Conservation (phyloP, 1,140 invertebrate species). For the Drosophila takahashii region DNA sequence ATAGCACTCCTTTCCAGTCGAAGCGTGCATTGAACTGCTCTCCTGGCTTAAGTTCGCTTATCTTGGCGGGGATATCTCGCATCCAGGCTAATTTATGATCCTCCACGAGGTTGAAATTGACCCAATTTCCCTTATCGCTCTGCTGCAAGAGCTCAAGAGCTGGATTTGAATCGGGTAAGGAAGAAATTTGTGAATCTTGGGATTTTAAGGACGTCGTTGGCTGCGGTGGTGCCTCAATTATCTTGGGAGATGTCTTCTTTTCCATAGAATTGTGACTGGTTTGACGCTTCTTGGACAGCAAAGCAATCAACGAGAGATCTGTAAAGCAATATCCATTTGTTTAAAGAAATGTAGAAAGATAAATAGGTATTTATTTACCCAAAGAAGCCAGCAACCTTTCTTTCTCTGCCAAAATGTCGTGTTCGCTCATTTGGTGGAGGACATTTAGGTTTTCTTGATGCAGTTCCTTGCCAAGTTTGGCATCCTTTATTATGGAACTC, state of each 20-base stretch:
- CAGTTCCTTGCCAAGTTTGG: conserved; percentile 87
- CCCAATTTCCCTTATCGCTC: conserved; percentile 89
- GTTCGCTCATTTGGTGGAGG: conserved; percentile 89
- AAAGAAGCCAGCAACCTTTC: conserved; percentile 88
- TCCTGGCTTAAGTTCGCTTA: conserved; percentile 83
- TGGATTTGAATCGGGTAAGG: conserved; percentile 64
- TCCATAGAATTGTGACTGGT: conserved; percentile 10
- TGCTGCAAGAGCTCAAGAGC: conserved; percentile 87
- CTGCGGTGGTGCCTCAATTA: conserved; percentile 12
- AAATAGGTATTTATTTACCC: conserved; percentile 82
- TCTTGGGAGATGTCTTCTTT: not conserved
- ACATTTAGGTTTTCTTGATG: conserved; percentile 90
- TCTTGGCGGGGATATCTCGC: conserved; percentile 87
- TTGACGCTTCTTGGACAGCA: conserved; percentile 87
- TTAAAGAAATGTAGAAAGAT: not conserved
- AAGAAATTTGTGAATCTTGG: conserved; percentile 4
- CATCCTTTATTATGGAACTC: conserved; percentile 86
- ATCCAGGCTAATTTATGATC: conserved; percentile 95
- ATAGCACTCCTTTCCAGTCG: conserved; percentile 88
- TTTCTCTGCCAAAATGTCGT: conserved; percentile 91
- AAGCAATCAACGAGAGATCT: conserved; percentile 82
- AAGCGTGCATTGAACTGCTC: conserved; percentile 90
- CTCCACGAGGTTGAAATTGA: conserved; percentile 93
- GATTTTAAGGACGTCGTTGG: conserved; percentile 24
- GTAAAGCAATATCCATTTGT: not conserved